A percentile compares a stretch with the other conserved stretches of the same genome.
These are phyloP conservation scores for Druon quercuslanigerum DNA, from an alignment of 1,140 invertebrate species.

Conservation along the genomic window DNA sequence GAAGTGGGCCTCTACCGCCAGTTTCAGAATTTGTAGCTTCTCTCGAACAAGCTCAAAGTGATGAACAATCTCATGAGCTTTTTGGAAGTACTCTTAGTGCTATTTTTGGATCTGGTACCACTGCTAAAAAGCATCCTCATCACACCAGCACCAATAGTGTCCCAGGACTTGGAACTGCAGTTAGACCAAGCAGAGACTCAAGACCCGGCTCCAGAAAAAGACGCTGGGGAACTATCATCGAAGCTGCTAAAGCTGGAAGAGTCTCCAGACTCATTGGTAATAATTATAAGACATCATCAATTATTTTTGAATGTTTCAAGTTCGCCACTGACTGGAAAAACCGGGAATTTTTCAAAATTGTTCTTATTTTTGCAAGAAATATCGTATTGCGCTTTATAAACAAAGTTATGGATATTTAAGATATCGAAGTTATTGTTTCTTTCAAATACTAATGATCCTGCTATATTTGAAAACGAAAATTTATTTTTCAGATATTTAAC, in stretches of 20 bases:
- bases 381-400: too few species aligned
- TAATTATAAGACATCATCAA: slow-evolving; percentile 54
- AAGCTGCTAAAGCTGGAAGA: slow-evolving; percentile 87
- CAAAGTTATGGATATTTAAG: too few species aligned
- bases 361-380: too few species aligned
- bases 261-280: slow-evolving; percentile 86
- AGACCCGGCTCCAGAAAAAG: slow-evolving; percentile 69
- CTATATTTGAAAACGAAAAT: too few species aligned
- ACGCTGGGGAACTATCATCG: slow-evolving; percentile 85
- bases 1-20: slow-evolving; percentile 78
- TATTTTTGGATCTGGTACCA: slow-evolving; percentile 65
- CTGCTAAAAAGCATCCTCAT: slow-evolving; percentile 76
- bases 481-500: too few species aligned
- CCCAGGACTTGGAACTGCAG: slow-evolving; percentile 65
- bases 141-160: slow-evolving; percentile 80
- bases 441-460: too few species aligned
- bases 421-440: too few species aligned
- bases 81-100: slow-evolving; percentile 72
- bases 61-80: slow-evolving; percentile 72
- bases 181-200: slow-evolving; percentile 60
- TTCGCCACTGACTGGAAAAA: too few species aligned
- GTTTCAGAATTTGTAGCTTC: slow-evolving; percentile 86
- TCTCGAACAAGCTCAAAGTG: slow-evolving; percentile 76
- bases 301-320: neutral
- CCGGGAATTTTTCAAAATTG: too few species aligned